Evolutionary conservation across 92 coral and sea anemone species (phyloP).

Genomic region (Phenganax subtilis): DNA sequence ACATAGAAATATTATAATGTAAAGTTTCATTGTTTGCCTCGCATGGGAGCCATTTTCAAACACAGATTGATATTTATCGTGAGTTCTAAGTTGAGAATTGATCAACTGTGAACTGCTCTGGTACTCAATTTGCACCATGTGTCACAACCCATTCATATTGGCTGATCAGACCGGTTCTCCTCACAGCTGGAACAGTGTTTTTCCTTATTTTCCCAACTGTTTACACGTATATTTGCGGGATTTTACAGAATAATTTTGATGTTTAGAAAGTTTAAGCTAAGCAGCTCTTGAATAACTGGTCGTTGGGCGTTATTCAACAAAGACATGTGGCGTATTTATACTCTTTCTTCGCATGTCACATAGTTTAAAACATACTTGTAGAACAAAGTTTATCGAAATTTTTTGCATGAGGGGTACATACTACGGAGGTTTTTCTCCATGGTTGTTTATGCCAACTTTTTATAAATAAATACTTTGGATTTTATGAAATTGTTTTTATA

Average conservation of each 20-base stretch:
- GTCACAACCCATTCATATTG: background rate
- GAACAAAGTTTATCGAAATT: background rate
- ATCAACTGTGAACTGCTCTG: background rate
- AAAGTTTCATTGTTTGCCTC: background rate
- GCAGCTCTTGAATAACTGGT: too few species aligned
- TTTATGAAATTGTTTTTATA: background rate
- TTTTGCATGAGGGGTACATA: constrained; percentile 3
- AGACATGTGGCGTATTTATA: constrained; percentile 8
- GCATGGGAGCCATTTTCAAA: background rate
- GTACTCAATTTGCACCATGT: too few species aligned
- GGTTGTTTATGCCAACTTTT: constrained; percentile 13
- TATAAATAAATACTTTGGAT: constrained; percentile 21
- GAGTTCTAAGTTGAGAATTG: background rate
- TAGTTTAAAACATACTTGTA: background rate
- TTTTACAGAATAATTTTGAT: too few species aligned
- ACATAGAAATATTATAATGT: constrained; percentile 1
- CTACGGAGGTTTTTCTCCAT: constrained; percentile 10
- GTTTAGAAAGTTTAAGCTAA: too few species aligned
- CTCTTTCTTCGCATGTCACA: background rate
- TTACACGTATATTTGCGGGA: too few species aligned
- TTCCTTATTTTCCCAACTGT: too few species aligned
- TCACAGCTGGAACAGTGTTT: too few species aligned
- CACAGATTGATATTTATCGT: constrained; percentile 15
- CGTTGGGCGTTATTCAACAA: background rate
- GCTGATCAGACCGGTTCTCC: background rate